Conservation (phyloP, 2,888 invertebrate genomes). For the Serrognathus titanus region DNA sequence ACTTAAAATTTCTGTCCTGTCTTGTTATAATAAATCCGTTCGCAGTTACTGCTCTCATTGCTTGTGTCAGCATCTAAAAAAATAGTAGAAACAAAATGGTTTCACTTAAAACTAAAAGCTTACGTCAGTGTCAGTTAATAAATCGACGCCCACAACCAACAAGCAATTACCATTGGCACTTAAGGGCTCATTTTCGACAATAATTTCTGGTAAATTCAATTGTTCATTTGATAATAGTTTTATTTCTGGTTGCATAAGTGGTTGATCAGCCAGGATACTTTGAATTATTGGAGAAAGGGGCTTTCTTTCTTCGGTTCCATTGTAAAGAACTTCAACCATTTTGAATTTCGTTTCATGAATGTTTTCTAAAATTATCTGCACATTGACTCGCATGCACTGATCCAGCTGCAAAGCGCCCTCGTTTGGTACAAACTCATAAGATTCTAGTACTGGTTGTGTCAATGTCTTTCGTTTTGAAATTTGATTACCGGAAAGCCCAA, state of each 20-base stretch:
- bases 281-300: slow-evolving; percentile 54
- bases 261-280: slow-evolving; percentile 63
- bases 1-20: no score
- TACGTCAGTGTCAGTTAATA: no score
- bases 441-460: slow-evolving; percentile 72
- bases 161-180: slow-evolving; percentile 34
- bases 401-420: slow-evolving; percentile 27
- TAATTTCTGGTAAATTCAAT: slow-evolving; percentile 53
- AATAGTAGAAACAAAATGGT: neutral
- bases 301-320: slow-evolving; percentile 17
- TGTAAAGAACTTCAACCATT: slow-evolving; percentile 47
- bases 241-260: slow-evolving; percentile 66
- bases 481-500: slow-evolving; percentile 72
- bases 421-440: slow-evolving; percentile 70
- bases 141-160: slow-evolving; percentile 27
- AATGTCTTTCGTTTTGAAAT: slow-evolving; percentile 67
- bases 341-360: slow-evolving; percentile 60
- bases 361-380: slow-evolving; percentile 75
- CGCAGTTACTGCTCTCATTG: no score
- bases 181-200: slow-evolving; percentile 61
- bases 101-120: no score
- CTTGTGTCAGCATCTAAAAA: neutral
- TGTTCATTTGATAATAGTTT: slow-evolving; percentile 55
- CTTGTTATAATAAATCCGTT: no score
- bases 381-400: slow-evolving; percentile 55